phyloP scores from a whole-genome alignment of 2,888 invertebrate species.

The Microctonus aethiopoides region DNA sequence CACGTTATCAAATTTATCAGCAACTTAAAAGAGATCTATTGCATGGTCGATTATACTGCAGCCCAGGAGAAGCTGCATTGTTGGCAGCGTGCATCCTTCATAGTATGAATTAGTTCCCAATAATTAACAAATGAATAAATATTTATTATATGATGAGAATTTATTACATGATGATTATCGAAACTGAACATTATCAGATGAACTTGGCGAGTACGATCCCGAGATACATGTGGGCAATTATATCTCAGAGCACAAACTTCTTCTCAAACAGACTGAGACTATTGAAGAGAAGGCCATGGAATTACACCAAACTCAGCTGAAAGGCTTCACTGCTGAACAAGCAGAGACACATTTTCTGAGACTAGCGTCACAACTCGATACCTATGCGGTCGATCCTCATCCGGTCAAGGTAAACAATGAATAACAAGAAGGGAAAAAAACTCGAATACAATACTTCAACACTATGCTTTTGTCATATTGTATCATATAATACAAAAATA shows the following conservation, averaged over 20 bases:
- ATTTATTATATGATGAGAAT: not conserved
- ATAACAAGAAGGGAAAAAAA: not conserved
- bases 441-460: not conserved
- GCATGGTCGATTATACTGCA: conserved; percentile 94
- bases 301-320: conserved; percentile 86
- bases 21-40: conserved; percentile 94
- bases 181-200: conserved; percentile 73
- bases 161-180: not conserved
- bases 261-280: conserved; percentile 90
- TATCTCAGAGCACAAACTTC: conserved; percentile 89
- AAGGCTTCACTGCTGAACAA: conserved; percentile 86
- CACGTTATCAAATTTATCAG: conserved; percentile 93
- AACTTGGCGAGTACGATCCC: conserved; percentile 93
- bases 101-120: conserved; percentile 72
- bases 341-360: conserved; percentile 92
- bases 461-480: too few species aligned
- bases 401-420: conserved; percentile 84
- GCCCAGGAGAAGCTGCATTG: conserved; percentile 87
- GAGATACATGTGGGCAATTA: conserved; percentile 90
- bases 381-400: conserved; percentile 98
- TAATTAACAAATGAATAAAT: too few species aligned
- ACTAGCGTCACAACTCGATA: conserved; percentile 91
- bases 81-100: conserved; percentile 93
- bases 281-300: conserved; percentile 95
- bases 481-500: too few species aligned